Evolutionary conservation across 2,113 vertebrate genomes (phyloP), one percentile per base, ranked within the genome.

Genomic region (Lasiurus borealis): DNA sequence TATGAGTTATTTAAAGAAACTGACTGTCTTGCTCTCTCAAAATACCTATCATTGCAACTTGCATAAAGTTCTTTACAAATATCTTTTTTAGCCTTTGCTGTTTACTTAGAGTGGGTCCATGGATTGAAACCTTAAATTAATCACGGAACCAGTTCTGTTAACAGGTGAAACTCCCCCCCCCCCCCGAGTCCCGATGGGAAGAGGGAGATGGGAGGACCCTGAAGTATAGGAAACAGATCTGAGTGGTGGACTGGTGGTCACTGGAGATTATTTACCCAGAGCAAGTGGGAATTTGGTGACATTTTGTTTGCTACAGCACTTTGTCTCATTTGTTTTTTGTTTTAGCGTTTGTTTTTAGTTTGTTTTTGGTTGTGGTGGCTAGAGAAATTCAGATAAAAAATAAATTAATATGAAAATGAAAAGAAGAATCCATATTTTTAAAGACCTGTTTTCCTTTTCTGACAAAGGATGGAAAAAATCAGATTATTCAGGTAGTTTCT

Each of bases 311-410:
- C 10, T n/a, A 80, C 36, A 40, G 85, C 3, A 1, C 44, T 44
- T 64, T 64, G 31, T 54, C 46, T 90, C 10, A 16, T 54, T 54
- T 54, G 52, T 16, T 54, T 54, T 54, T 54, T 57, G 12, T 40
- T 90, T 77, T 80, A 89, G 16, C 69, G 44, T 73, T 27, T 46
- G 21, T 27, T 48, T 73, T 5, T 46, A 48, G 27, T 76, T 48
- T 76, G 73, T 92, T 81, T 44, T 64, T 88, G 21, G 21, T 71
- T 97, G 19, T 83, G n/a, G 62, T 93, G 36, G 75, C 59, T 16
- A n/a, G 27, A 83, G 21, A 9, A 95, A 77, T 29, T 93, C 34
- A 90, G n/a, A 75, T 59, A 7, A 93, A 88, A 92, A 93, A 52
- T 31, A 93, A 77, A 31, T 4, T 88, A n/a, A 96, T 52, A 46